phyloP scores from a whole-genome alignment of 2,113 vertebrate species.

The Enhydra lutris region DNA sequence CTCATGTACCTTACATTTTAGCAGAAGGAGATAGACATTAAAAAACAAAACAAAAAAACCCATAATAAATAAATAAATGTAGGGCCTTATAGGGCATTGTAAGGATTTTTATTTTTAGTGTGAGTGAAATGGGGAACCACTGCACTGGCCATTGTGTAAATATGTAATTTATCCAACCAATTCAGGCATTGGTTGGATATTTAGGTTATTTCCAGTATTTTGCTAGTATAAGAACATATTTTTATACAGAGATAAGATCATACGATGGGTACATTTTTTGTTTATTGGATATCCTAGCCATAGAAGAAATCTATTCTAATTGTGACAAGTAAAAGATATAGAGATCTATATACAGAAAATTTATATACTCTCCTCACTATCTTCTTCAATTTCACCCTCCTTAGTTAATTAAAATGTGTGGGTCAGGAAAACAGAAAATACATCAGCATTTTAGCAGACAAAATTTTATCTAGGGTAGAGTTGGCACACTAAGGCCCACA shows the following conservation, averaged over 20 bases:
- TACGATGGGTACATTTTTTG: neutral
- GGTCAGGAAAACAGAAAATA: neutral
- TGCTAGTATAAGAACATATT: neutral
- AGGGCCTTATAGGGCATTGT: neutral
- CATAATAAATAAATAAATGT: neutral
- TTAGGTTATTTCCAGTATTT: neutral
- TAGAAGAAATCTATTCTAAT: neutral
- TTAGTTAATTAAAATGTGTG: neutral
- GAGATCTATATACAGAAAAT: neutral
- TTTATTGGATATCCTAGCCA: neutral
- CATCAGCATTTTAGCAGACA: neutral
- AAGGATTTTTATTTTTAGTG: neutral
- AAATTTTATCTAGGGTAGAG: neutral
- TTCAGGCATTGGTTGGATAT: neutral
- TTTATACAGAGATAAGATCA: neutral
- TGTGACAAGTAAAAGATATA: conserved; percentile 2
- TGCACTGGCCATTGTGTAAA: neutral
- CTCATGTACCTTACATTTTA: neutral
- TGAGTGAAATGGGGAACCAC: neutral
- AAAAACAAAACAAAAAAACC: neutral
- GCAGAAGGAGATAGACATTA: neutral
- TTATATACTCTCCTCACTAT: neutral
- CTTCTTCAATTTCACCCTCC: neutral
- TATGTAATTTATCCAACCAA: neutral
- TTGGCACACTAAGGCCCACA: neutral